Percentiles rank a stretch among this genome's conserved stretches.
Evolutionary conservation across 2,888 invertebrate species (phyloP).

Genomic region (Labia minor): DNA sequence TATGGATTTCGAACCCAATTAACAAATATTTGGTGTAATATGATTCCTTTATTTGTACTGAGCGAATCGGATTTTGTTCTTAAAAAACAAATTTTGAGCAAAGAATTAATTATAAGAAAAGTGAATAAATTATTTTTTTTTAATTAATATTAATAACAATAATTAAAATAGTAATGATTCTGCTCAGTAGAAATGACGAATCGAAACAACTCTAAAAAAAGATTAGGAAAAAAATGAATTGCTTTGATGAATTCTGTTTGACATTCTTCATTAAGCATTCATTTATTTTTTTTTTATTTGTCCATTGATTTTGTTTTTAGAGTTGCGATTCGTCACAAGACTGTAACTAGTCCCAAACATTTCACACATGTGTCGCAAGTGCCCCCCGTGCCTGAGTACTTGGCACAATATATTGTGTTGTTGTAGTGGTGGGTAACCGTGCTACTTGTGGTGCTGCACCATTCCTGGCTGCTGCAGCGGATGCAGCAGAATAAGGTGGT

Average conservation of each 20-base stretch:
- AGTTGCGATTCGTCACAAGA: slow-evolving; percentile 13
- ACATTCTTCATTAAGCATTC: too few relatives aligned
- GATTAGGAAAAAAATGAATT: too few relatives aligned
- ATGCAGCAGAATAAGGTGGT: slow-evolving; percentile 28
- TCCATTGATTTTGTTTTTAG: not conserved
- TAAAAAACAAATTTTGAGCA: not conserved
- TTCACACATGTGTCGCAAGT: slow-evolving; percentile 56
- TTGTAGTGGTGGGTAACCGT: slow-evolving; percentile 39
- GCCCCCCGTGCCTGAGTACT: slow-evolving; percentile 48
- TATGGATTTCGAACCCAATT: not conserved
- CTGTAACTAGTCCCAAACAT: slow-evolving; percentile 14
- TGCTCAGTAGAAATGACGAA: not conserved
- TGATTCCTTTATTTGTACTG: not conserved
- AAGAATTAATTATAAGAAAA: not conserved
- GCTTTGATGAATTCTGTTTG: too few relatives aligned
- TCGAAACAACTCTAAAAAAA: not conserved
- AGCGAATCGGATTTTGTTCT: not conserved
- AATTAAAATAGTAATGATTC: too few relatives aligned
- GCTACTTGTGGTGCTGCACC: slow-evolving; percentile 46
- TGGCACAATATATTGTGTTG: slow-evolving; percentile 45
- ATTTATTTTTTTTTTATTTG: not conserved
- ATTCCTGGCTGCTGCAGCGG: slow-evolving; percentile 32
- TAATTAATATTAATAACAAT: too few relatives aligned
- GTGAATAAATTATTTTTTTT: not conserved
- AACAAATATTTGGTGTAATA: not conserved